These are phyloP conservation scores for Pammene aurita DNA, from an alignment of 2,888 invertebrate species.

Conservation along the genomic window DNA sequence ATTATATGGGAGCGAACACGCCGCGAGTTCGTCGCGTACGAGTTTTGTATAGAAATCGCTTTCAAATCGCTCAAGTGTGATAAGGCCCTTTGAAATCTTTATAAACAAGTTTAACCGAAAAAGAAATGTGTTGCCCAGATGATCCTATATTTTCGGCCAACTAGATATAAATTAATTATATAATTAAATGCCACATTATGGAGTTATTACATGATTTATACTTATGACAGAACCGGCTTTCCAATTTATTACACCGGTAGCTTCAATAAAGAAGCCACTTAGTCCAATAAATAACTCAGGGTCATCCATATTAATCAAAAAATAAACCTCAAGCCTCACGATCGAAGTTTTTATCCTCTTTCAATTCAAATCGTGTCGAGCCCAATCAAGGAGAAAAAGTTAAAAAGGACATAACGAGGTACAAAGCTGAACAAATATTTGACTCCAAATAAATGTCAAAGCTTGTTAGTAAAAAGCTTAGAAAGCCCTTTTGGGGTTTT, in stretches of 20 bases:
- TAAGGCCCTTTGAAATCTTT: too few relatives aligned
- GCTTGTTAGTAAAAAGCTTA: constrained; percentile 46
- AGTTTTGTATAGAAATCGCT: too few relatives aligned
- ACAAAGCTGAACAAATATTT: constrained; percentile 63
- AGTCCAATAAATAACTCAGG: constrained; percentile 15
- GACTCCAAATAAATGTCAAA: constrained; percentile 66
- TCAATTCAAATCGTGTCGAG: constrained; percentile 25
- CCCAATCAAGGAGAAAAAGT: constrained; percentile 44
- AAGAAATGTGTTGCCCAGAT: too few relatives aligned
- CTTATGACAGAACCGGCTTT: background rate
- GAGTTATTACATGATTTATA: background rate
- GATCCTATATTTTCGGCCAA: background rate
- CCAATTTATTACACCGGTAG: constrained; percentile 16
- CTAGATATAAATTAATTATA: background rate
- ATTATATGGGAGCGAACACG: too few relatives aligned
- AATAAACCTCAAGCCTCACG: constrained; percentile 27
- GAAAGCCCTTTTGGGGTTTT: constrained; percentile 47
- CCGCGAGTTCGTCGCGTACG: too few relatives aligned
- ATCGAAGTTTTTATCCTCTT: constrained; percentile 25
- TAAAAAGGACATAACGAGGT: constrained; percentile 54
- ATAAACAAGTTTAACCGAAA: too few relatives aligned
- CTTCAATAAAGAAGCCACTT: constrained; percentile 6
- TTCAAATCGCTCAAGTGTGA: too few relatives aligned
- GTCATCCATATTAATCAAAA: constrained; percentile 38
- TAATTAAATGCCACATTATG: background rate